Evolutionary conservation across 1,140 invertebrate species (phyloP).

Genomic region (Littorina saxatilis): DNA sequence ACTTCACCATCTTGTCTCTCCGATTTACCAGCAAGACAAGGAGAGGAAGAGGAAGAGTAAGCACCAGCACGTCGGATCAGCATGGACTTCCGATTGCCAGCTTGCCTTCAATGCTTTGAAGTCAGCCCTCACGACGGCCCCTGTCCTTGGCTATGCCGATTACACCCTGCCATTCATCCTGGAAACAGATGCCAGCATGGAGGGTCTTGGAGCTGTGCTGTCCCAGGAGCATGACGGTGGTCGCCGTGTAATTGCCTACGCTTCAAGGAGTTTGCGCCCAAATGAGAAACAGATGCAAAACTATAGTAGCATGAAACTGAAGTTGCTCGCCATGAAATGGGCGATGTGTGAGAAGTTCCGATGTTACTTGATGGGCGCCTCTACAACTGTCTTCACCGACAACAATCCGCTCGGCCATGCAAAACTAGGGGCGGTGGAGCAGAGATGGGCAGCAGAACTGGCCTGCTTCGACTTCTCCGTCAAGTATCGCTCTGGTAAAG

Average conservation of each 20-base stretch:
- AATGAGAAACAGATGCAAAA: slow-evolving; percentile 8
- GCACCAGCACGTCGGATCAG: too few species aligned
- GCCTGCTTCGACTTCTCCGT: slow-evolving; percentile 37
- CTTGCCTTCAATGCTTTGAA: neutral
- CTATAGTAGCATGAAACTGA: slow-evolving; percentile 41
- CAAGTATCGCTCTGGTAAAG: neutral
- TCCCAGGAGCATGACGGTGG: neutral
- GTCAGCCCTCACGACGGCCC: slow-evolving; percentile 28
- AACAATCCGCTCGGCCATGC: slow-evolving; percentile 21
- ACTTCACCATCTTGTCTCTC: too few species aligned
- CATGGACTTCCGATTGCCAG: neutral
- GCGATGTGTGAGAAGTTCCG: slow-evolving; percentile 51
- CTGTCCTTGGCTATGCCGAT: slow-evolving; percentile 46
- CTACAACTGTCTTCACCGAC: neutral
- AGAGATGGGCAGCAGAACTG: slow-evolving; percentile 50
- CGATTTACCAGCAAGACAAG: too few species aligned
- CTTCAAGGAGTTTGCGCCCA: slow-evolving; percentile 30
- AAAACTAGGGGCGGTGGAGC: slow-evolving; percentile 53
- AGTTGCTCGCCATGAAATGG: slow-evolving; percentile 49
- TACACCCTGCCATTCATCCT: slow-evolving; percentile 12
- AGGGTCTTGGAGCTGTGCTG: slow-evolving; percentile 11
- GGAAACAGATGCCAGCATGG: neutral
- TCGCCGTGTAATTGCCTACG: slow-evolving; percentile 36
- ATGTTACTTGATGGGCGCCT: slow-evolving; percentile 41
- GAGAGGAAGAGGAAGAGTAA: neutral